These are phyloP conservation scores for Melanerpes formicivorus DNA, from an alignment of 2,113 vertebrate species.

Conservation along the genomic window DNA sequence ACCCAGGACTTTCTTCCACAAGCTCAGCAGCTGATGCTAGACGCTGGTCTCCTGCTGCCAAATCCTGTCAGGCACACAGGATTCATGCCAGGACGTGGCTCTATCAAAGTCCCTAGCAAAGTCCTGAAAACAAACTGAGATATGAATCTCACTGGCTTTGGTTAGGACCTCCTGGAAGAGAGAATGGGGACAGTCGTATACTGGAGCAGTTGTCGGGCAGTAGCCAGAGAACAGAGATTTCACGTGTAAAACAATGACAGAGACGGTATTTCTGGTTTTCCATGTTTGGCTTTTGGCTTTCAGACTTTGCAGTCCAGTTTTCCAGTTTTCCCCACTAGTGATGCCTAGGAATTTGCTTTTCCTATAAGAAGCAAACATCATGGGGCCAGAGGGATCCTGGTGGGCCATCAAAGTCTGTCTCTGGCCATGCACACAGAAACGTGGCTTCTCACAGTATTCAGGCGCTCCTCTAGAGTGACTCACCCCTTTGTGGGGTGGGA, in stretches of 20 bases:
- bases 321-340: background rate
- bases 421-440: background rate
- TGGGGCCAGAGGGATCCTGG: background rate
- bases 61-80: background rate
- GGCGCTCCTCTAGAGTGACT: conserved; percentile 16
- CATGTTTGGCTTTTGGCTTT: background rate
- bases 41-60: background rate
- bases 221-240: background rate
- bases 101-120: background rate
- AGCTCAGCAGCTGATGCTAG: background rate
- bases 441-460: background rate
- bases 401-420: background rate
- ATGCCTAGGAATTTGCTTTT: conserved; percentile 23
- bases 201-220: background rate
- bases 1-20: background rate
- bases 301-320: background rate
- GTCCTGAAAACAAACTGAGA: background rate
- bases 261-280: background rate
- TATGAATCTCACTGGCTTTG: background rate
- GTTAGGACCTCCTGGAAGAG: background rate
- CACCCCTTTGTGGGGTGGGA: conserved; percentile 4
- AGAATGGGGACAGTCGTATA: background rate
- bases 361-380: background rate
- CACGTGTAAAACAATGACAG: background rate
- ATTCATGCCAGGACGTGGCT: rapidly evolving